Base-by-base conservation (phyloP, 2,888 invertebrate genomes). In the Drosophila anomalipes region DNA sequence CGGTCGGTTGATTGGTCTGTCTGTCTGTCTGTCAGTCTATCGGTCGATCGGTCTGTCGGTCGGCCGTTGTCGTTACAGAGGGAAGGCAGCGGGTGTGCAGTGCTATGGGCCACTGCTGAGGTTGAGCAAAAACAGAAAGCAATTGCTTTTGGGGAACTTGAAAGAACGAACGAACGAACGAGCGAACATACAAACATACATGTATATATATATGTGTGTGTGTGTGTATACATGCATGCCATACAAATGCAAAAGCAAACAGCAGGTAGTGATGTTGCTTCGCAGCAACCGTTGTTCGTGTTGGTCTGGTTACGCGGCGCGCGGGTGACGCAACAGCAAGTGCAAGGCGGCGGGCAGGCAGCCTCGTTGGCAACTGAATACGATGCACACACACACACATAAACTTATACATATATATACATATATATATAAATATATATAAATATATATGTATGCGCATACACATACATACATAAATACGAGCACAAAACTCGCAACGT, bases 291-390 rank as follows among this genome's bases (percentile, higher is more conserved):
- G 66, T 53, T 74, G 70, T 70, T 68, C 65, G 69, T 71, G 59
- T 70, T 71, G 67, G 77, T 69, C 73, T 69, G 69, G 81, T 77
- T 59, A 68, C 56, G 67, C 63, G 67, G 74, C 70, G 85, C 70
- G 84, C 84, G 86, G 86, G 89, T 86, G 86, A 86, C 86, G 89
- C 86, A 86, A 87, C 89, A 89, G 88, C 89, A 86, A 86, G 86
- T 86, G 86, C 88, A 89, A 77, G 86, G 73, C 70, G 71, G 82
- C 67, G 60, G 61, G 61, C 69, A 62, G 70, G 79, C 86, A 81
- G 85, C 77, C 78, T 82, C 82, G 86, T 86, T 86, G 87, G 84
- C 86, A 86, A 89, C 89, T 82, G 82, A 86, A 74, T 72, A 73
- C 77, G 67, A 58, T 57, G 41, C 52, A 74, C 57, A 79, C 60